phyloP scores from a whole-genome alignment of 2,888 invertebrate genomes.

The Rutpela maculata region DNA sequence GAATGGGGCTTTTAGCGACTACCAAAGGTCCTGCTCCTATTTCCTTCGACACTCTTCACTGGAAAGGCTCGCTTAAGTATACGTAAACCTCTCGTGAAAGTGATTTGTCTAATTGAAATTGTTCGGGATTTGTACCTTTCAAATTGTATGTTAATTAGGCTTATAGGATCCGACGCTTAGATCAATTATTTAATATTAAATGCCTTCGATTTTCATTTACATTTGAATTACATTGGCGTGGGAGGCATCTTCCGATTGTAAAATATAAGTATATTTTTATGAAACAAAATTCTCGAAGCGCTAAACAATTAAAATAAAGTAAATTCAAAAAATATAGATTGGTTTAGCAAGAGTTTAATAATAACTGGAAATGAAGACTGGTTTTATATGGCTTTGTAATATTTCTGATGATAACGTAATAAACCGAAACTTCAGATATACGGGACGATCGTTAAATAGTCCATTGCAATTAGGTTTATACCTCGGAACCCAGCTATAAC shows the following conservation, averaged over 20 bases:
- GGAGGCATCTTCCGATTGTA: not conserved
- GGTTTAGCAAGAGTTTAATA: too few species aligned
- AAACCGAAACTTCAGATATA: too few species aligned
- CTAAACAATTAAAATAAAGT: too few species aligned
- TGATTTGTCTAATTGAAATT: slow-evolving; percentile 52
- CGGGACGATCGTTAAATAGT: too few species aligned
- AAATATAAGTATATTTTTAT: not conserved
- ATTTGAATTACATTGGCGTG: not conserved
- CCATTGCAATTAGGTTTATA: too few species aligned
- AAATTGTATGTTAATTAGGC: slow-evolving; percentile 50
- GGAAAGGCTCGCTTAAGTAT: slow-evolving; percentile 37
- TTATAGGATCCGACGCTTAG: slow-evolving; percentile 33
- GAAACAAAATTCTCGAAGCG: too few species aligned
- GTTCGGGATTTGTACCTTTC: slow-evolving; percentile 47
- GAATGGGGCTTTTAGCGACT: slow-evolving; percentile 63
- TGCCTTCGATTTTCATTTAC: slow-evolving; percentile 25
- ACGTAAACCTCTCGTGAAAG: slow-evolving; percentile 44
- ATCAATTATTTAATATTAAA: slow-evolving; percentile 45
- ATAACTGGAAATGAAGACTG: too few species aligned
- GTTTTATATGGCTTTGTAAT: too few species aligned
- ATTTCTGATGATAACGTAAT: too few species aligned
- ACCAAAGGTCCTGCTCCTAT: slow-evolving; percentile 55
- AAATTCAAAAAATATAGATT: too few species aligned
- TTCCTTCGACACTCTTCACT: slow-evolving; percentile 18
- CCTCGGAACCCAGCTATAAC: too few species aligned